Evolutionary conservation across 2,113 vertebrate species (phyloP).

Genomic region (Mionectes macconnelli): DNA sequence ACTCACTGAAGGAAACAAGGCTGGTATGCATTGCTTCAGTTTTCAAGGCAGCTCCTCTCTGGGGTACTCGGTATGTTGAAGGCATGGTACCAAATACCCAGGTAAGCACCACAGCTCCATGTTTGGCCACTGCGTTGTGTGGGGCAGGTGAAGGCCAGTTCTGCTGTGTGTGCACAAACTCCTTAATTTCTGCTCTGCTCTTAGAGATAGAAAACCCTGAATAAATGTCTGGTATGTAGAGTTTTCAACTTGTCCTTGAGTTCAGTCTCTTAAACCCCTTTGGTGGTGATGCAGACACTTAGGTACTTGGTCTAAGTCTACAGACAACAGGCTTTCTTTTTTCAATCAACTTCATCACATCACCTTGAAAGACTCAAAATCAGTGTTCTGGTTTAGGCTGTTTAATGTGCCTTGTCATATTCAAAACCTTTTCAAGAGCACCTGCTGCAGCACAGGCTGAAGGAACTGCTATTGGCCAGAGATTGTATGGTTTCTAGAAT

Average conservation of each 20-base stretch:
- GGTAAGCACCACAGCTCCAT: background rate
- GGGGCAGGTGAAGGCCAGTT: background rate
- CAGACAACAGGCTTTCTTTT: background rate
- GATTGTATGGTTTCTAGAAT: background rate
- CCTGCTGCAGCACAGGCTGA: background rate
- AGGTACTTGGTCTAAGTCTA: background rate
- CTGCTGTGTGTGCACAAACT: background rate
- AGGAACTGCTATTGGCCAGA: background rate
- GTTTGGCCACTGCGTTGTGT: fast-evolving
- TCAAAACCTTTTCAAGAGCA: background rate
- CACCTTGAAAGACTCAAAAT: background rate
- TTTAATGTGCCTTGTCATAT: background rate
- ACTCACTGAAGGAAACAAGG: background rate
- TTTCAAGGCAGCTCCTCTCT: background rate
- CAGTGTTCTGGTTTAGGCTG: background rate
- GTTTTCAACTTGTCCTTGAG: background rate
- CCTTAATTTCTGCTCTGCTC: background rate
- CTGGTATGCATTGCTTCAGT: background rate
- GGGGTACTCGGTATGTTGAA: background rate
- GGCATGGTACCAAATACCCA: background rate
- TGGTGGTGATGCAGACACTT: background rate
- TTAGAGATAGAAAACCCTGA: background rate
- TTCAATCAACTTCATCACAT: background rate
- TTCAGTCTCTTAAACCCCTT: background rate
- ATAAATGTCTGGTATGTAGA: no score